A percentile compares a stretch with the other conserved stretches of the same genome.
Conservation (phyloP, 2,797 vertebrate genomes). For the Sphaeramia orbicularis region DNA sequence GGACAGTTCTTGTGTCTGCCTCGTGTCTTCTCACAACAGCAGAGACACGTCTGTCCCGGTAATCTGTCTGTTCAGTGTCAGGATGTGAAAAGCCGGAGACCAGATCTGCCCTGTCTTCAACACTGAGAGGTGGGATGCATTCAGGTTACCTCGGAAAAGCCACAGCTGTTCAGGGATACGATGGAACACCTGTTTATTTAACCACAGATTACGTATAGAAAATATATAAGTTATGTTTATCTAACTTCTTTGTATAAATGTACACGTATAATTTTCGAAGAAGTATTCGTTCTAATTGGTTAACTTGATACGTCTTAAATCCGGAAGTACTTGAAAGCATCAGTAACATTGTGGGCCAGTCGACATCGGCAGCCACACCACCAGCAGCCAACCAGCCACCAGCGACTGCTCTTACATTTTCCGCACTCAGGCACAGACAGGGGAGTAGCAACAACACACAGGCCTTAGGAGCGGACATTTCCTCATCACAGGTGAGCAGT, state of each 20-base stretch:
- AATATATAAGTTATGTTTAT: neutral
- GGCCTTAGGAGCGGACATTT: neutral
- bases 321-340: constrained; percentile 33
- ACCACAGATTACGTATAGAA: neutral
- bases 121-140: constrained; percentile 57
- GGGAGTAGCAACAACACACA: neutral
- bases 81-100: constrained; percentile 27
- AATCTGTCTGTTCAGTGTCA: constrained; percentile 13
- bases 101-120: constrained; percentile 20
- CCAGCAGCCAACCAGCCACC: constrained; percentile 33
- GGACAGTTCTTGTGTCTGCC: neutral
- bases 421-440: constrained; percentile 5
- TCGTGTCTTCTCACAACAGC: neutral
- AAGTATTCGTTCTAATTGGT: neutral
- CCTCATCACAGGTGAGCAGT: constrained; percentile 39
- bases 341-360: constrained; percentile 22
- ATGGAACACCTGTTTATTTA: too few relatives aligned
- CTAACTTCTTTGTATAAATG: neutral
- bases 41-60: neutral
- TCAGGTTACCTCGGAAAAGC: constrained; percentile 28
- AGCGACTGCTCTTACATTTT: constrained; percentile 22
- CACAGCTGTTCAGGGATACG: fast-evolving
- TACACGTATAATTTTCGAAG: neutral
- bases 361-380: constrained; percentile 22
- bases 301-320: fast-evolving